Evolutionary conservation across 2,888 invertebrate species (phyloP).

Genomic region (Pheosia tremula): DNA sequence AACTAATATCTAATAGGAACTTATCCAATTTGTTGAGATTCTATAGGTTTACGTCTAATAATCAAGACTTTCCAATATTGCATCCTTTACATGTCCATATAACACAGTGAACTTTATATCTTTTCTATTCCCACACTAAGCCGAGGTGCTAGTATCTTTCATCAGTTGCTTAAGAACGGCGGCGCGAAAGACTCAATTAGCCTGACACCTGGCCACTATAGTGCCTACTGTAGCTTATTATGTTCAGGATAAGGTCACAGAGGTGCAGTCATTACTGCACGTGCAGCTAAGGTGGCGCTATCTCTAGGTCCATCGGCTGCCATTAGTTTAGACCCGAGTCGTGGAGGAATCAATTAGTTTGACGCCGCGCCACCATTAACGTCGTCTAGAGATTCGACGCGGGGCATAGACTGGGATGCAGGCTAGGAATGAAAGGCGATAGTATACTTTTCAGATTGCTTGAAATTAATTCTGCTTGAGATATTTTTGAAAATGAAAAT

Average conservation of each 20-base stretch:
- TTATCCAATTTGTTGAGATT: too few species aligned
- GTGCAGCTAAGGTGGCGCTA: background rate
- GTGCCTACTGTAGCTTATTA: background rate
- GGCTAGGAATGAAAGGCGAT: slow-evolving; percentile 11
- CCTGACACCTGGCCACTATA: background rate
- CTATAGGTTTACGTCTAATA: background rate
- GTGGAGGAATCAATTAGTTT: slow-evolving; percentile 57
- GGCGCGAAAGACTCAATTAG: background rate
- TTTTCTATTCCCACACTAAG: background rate
- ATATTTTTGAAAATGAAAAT: too few species aligned
- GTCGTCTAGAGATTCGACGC: slow-evolving; percentile 31
- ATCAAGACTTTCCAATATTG: background rate
- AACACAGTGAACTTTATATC: background rate
- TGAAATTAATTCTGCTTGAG: too few species aligned
- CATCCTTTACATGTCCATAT: background rate
- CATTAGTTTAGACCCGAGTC: slow-evolving; percentile 19
- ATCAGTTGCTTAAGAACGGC: background rate
- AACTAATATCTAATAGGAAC: too few species aligned
- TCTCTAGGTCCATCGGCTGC: slow-evolving; percentile 7
- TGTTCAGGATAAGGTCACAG: background rate
- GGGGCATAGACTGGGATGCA: slow-evolving; percentile 12
- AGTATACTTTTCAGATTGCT: too few species aligned
- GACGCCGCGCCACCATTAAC: slow-evolving; percentile 45
- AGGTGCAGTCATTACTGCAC: background rate
- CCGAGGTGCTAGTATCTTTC: background rate